These are phyloP conservation scores for Alloplasta piceator DNA, from an alignment of 2,888 invertebrate genomes.

Conservation along the genomic window DNA sequence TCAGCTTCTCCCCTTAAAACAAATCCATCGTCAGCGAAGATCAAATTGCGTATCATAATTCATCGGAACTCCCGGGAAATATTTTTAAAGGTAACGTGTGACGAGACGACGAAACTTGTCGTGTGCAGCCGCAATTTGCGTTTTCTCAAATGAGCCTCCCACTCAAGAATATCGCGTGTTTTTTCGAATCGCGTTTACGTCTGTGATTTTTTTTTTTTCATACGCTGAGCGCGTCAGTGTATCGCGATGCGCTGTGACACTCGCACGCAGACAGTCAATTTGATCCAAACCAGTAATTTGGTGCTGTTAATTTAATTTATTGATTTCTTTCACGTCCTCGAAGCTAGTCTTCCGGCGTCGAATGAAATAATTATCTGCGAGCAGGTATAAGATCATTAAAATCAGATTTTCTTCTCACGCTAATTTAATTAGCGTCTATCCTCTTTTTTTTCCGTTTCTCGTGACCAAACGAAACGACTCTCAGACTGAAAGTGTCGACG, in stretches of 20 bases:
- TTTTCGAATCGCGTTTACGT: slow-evolving; percentile 30
- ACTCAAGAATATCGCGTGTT: slow-evolving; percentile 42
- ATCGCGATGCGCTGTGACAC: slow-evolving; percentile 6
- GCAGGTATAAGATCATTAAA: neutral
- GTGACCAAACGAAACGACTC: neutral
- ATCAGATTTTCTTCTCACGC: slow-evolving; percentile 9
- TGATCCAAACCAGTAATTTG: neutral
- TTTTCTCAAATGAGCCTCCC: slow-evolving; percentile 20
- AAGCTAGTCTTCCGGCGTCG: neutral
- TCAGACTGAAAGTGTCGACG: neutral
- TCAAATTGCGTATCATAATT: slow-evolving; percentile 4
- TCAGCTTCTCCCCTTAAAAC: too few relatives aligned
- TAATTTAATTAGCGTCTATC: slow-evolving; percentile 20
- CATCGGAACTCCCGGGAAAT: neutral
- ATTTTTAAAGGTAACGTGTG: neutral
- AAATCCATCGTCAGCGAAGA: neutral
- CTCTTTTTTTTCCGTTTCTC: neutral
- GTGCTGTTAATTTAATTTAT: neutral
- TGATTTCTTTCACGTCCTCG: neutral
- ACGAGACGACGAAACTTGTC: neutral
- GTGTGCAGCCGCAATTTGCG: slow-evolving; percentile 11
- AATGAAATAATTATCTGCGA: neutral
- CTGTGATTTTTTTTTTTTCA: slow-evolving; percentile 34
- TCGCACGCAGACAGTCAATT: too few relatives aligned
- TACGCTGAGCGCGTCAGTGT: neutral